Evolutionary conservation across 2,888 invertebrate genomes (phyloP).

Genomic region (Holacanthella duospinosa): DNA sequence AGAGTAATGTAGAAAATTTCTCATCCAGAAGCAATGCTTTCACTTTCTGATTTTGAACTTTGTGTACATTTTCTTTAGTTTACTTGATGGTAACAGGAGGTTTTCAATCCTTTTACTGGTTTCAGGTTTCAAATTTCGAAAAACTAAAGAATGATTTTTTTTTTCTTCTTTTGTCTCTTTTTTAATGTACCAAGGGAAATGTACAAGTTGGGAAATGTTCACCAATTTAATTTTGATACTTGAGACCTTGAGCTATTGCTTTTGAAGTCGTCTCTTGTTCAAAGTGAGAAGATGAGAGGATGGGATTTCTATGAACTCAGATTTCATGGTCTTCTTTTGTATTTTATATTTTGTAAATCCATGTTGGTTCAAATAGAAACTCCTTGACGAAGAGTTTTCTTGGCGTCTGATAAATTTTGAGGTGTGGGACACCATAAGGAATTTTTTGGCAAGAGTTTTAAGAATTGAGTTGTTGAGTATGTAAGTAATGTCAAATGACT

Average conservation of each 20-base stretch:
- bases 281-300: conserved; percentile 4
- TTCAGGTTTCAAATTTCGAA: background rate
- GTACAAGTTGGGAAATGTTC: background rate
- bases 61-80: too few relatives aligned
- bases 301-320: background rate
- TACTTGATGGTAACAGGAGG: background rate
- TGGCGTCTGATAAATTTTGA: background rate
- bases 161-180: too few relatives aligned
- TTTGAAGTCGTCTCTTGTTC: background rate
- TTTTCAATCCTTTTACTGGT: background rate
- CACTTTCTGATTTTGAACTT: too few relatives aligned
- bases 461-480: too few relatives aligned
- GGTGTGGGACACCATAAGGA: background rate
- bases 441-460: too few relatives aligned
- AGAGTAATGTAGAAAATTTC: too few relatives aligned
- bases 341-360: background rate
- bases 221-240: conserved; percentile 1
- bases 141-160: background rate
- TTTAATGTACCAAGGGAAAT: background rate
- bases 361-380: background rate
- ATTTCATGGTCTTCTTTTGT: background rate
- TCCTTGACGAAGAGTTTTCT: background rate
- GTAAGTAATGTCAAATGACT: too few relatives aligned
- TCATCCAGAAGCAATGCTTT: too few relatives aligned
- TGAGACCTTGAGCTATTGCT: background rate